Evolutionary conservation across 2,797 vertebrate genomes (phyloP), one percentile per base, ranked within the genome.

Genomic region (Sebastes baramenuke): DNA sequence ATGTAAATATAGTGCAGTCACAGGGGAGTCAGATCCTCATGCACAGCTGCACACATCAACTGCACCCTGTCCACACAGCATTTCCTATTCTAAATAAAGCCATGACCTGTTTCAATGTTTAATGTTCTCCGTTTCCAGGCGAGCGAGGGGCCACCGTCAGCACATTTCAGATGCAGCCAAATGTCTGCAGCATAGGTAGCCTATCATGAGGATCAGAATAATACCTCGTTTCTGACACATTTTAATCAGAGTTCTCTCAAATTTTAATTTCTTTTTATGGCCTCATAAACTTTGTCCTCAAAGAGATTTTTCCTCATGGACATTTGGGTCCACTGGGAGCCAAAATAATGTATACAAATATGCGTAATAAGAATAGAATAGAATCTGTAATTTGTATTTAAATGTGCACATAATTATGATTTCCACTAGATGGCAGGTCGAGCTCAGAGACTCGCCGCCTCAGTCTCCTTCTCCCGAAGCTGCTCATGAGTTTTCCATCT

Each of bases 401-500:
- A 54, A 67, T 3, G 24, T 83, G 86, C 78, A 81, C 54, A 6
- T 70, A 0, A 22, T 14, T 55, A 6, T 38, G 16, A 46, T 65
- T 38, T 91, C 95, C 95, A 94, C 95, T 93, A 96, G 95, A 93
- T 95, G 95, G 95, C 95, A 96, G 93, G 72, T 90, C 42, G 56
- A 93, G 89, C 89, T 87, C 86, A 88, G 76, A 60, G 59, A 89
- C 64, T 3, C 25, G 1, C 1, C 3, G 7, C 61, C 75, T 78
- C 55, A 0, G 10, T 38, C 30, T 56, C 32, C 60, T 20, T 54
- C 72, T 60, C 46, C 76, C 29, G 59, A 81, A 87, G 83, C 74
- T 62, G 66, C 87, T 89, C 72, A 46, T 64, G 87, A 93, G 88
- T 91, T 92, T 88, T 89, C 76, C 79, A 89, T 94, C 91, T 94